Evolutionary conservation across 1,140 invertebrate species (phyloP).

Genomic region (Trichonephila clavata): DNA sequence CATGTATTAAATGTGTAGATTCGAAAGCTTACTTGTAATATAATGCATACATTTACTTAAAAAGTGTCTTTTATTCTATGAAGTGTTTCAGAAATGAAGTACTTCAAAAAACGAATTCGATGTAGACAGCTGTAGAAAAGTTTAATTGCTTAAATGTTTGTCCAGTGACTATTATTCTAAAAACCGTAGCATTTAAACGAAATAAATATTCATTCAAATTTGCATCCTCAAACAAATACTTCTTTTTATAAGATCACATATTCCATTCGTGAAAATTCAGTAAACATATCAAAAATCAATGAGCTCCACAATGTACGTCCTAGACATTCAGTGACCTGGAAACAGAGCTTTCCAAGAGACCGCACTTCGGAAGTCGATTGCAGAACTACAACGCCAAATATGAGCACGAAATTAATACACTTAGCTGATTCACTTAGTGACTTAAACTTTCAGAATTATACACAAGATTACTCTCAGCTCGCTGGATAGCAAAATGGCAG

Average conservation of each 20-base stretch:
- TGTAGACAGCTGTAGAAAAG: no score
- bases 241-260: neutral
- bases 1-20: no score
- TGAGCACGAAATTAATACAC: neutral
- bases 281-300: conserved; percentile 47
- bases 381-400: neutral
- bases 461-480: conserved; percentile 9
- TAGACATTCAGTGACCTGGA: conserved; percentile 27
- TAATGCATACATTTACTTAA: no score
- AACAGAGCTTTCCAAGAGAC: neutral
- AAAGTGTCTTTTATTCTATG: no score
- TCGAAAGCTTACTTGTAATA: no score
- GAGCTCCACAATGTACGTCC: neutral
- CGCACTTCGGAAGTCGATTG: conserved; percentile 17
- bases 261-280: neutral
- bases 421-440: conserved; percentile 20
- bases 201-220: neutral
- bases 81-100: no score
- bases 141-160: no score
- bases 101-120: no score
- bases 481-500: neutral
- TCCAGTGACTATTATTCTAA: no score
- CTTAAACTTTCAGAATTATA: conserved; percentile 5
- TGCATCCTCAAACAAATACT: neutral
- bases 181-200: no score